Evolutionary conservation across 2,888 invertebrate genomes (phyloP), one percentile per base, ranked within the genome.

Genomic region (Orthosia cruda): DNA sequence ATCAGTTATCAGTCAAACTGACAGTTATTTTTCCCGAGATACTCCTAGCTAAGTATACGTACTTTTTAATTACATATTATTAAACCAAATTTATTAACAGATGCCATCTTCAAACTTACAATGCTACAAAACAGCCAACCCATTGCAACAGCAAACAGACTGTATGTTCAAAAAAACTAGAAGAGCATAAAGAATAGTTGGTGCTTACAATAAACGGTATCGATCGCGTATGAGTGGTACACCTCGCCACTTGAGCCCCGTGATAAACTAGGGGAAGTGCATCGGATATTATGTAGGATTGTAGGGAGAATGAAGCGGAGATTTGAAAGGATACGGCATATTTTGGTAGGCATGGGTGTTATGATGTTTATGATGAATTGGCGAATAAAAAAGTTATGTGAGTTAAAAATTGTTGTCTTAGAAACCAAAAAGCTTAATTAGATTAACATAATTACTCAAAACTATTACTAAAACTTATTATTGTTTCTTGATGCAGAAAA

Each of bases 181-280:
- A 75, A 68, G 64, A 58, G 71, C 26, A 26, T 70, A 75, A 59
- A 82, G 49, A 76, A 71, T 82, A 70, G 74, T 69, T 68, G 54
- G 59, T 80, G 81, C 79, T 88, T 88, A 87, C 86, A 87, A 89
- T 87, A 88, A 86, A 71, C 84, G 87, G 76, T 88, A 90, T 89
- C 85, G 89, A 88, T 89, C 72, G 65, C 55, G 52, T 62, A 66
- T 82, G 82, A 87, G 74, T 61, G 80, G 86, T 80, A 88, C 91
- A 91, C 91, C 92, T 91, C 92, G 85, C 87, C 86, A 90, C 92
- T 92, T 88, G 89, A 91, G 86, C 83, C 84, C 87, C 88, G 85
- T 73, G 78, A 83, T 76, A 84, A 84, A 87, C 85, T 89, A 87
- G 90, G 92, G 91, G 91, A 89, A 89, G 76, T 89, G 88, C 89